Evolutionary conservation across 2,797 vertebrate species (phyloP).

Genomic region (Pachyuromys duprasi): DNA sequence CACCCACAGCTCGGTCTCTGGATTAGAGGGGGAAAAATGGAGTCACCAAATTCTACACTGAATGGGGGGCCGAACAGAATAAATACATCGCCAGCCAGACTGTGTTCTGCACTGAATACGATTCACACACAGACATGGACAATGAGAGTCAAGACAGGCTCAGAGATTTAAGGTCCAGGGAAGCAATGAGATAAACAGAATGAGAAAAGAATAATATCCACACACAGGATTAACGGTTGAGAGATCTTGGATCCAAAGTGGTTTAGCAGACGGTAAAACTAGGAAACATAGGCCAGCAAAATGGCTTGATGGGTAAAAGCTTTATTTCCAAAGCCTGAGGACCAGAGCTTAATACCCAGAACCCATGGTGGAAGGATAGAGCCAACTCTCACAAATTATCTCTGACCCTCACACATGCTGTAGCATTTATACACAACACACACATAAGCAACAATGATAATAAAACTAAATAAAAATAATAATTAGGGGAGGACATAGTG

Average conservation of each 20-base stretch:
- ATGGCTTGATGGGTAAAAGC: neutral
- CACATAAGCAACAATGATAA: neutral
- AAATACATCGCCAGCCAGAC: neutral
- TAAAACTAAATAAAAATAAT: neutral
- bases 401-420: too few relatives aligned
- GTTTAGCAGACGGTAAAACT: neutral
- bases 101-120: neutral
- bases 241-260: neutral
- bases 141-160: neutral
- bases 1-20: slow-evolving; percentile 26
- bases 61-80: neutral
- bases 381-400: neutral
- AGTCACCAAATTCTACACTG: neutral
- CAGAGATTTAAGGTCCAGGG: neutral
- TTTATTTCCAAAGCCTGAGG: neutral
- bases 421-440: neutral
- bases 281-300: neutral
- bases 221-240: neutral
- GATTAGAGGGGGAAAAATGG: neutral
- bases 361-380: neutral
- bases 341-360: neutral
- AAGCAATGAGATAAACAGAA: neutral
- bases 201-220: neutral
- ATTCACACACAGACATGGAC: neutral
- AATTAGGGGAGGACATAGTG: neutral